phyloP scores from a whole-genome alignment of 1,140 invertebrate species.

The Drosophila biarmipes region DNA sequence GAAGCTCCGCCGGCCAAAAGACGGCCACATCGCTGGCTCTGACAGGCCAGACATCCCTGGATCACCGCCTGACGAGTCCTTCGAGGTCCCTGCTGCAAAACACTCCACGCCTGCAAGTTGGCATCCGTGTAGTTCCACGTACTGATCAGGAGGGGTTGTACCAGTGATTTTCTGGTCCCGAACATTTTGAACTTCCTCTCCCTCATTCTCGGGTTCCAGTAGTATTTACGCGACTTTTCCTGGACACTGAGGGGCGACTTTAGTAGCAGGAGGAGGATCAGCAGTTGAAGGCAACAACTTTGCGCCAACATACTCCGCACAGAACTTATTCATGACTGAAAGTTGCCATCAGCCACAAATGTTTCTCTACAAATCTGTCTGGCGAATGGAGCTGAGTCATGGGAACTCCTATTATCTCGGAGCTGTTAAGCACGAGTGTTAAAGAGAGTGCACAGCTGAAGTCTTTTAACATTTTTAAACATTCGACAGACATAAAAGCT shows the following conservation, averaged over 20 bases:
- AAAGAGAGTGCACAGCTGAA: not conserved
- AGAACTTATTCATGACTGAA: slow-evolving; percentile 20
- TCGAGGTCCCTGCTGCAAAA: not conserved
- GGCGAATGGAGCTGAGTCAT: not conserved
- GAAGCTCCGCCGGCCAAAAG: slow-evolving; percentile 6
- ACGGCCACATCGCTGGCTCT: slow-evolving; percentile 16
- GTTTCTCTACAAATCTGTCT: not conserved
- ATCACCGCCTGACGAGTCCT: slow-evolving; percentile 31
- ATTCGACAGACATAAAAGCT: not conserved
- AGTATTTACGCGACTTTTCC: not conserved
- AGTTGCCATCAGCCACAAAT: not conserved
- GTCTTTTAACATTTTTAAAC: not conserved
- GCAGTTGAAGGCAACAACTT: not conserved
- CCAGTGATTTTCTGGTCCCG: not conserved
- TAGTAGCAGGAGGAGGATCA: slow-evolving; percentile 13
- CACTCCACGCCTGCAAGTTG: slow-evolving; percentile 35
- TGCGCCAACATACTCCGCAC: slow-evolving; percentile 7
- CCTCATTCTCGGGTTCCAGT: not conserved
- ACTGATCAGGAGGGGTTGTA: slow-evolving; percentile 18
- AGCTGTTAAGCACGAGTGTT: not conserved
- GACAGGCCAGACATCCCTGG: slow-evolving; percentile 30
- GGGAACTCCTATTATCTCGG: not conserved
- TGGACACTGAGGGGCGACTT: not conserved
- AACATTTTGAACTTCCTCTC: not conserved
- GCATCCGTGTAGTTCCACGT: slow-evolving; percentile 43